A percentile compares a stretch with the other conserved stretches of the same genome.
Conservation (phyloP, 2,888 invertebrate genomes). For the Stenodera caucasica region DNA sequence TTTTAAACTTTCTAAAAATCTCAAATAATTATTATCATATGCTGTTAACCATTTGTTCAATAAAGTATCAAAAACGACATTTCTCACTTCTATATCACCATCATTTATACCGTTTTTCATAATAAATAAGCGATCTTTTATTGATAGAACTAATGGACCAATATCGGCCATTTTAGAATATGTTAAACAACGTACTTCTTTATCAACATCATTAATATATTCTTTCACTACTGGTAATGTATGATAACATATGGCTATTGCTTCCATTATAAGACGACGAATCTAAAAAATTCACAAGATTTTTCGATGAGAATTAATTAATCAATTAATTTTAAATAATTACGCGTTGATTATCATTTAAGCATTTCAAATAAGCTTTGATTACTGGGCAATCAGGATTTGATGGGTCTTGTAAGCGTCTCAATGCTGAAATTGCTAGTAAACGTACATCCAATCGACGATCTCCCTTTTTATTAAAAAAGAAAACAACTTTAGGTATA, state of each 20-base stretch:
- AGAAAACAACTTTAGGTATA: too few relatives aligned
- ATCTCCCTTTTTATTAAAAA: slow-evolving; percentile 54
- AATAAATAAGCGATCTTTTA: not conserved
- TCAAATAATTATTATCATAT: slow-evolving; percentile 69
- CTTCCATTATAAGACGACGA: slow-evolving; percentile 37
- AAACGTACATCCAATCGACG: slow-evolving; percentile 67
- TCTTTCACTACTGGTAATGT: slow-evolving; percentile 56
- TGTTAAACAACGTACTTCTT: slow-evolving; percentile 68
- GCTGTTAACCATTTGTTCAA: slow-evolving; percentile 77
- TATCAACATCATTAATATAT: slow-evolving; percentile 75
- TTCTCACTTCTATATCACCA: slow-evolving; percentile 58
- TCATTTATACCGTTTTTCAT: slow-evolving; percentile 62
- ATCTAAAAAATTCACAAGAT: slow-evolving; percentile 27
- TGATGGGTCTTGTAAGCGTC: slow-evolving; percentile 77
- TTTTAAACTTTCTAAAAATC: slow-evolving; percentile 72
- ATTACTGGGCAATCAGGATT: slow-evolving; percentile 73
- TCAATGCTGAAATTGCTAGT: slow-evolving; percentile 77
- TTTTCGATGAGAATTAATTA: not conserved
- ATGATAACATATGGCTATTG: slow-evolving; percentile 36
- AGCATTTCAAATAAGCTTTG: slow-evolving; percentile 73
- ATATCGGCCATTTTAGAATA: slow-evolving; percentile 47
- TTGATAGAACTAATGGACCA: slow-evolving; percentile 24
- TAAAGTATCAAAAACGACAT: slow-evolving; percentile 58
- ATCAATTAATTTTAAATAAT: slow-evolving; percentile 55
- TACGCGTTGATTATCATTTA: slow-evolving; percentile 62